Base-by-base conservation (phyloP, 2,113 vertebrate genomes). In the Hipposideros armiger region DNA sequence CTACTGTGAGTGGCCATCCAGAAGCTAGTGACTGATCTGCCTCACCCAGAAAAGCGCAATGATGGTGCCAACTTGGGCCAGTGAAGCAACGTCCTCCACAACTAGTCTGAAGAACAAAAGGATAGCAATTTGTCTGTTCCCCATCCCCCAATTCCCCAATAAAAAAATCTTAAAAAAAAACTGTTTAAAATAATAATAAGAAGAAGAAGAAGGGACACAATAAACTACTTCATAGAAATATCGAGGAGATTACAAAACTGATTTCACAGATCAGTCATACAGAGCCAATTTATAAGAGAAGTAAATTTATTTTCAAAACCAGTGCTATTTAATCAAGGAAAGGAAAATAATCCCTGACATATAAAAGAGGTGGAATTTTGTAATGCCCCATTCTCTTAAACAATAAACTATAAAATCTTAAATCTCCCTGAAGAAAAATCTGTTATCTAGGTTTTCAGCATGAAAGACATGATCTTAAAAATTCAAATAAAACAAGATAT, bases 401-500 rank as follows among this genome's bases (percentile, higher is more conserved):
- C 15, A 69, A 47, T 69, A 62, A 76, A 76, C 16, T 60, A 36
- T 30, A 52, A 60, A 10, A n/a, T 64, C 11, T 7, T 77, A 73
- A 94, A 40, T 67, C 17, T 62, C 7, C 30, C 28, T 60, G 16
- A 72, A 77, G 52, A 83, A 62, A 70, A 60, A 36, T 11, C 4
- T 52, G 7, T 40, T 16, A 77, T 76, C 4, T 22, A 85, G 4
- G 20, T 50, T 42, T 90, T 88, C 30, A 88, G 22, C 7, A 81
- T 13, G 66, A 42, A 11, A 36, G 66, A 19, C 3, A 66, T 17
- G 78, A 45, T 83, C 32, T 20, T 58, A 82, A 83, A 90, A 36
- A 77, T 93, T 87, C 28, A 90, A 93, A 58, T 78, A 78, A 90
- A 84, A 50, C 9, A 52, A 45, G 17, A 42, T 73, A 73, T 45